Evolutionary conservation across 2,113 vertebrate genomes (phyloP).

Genomic region (Trogon melanurus): DNA sequence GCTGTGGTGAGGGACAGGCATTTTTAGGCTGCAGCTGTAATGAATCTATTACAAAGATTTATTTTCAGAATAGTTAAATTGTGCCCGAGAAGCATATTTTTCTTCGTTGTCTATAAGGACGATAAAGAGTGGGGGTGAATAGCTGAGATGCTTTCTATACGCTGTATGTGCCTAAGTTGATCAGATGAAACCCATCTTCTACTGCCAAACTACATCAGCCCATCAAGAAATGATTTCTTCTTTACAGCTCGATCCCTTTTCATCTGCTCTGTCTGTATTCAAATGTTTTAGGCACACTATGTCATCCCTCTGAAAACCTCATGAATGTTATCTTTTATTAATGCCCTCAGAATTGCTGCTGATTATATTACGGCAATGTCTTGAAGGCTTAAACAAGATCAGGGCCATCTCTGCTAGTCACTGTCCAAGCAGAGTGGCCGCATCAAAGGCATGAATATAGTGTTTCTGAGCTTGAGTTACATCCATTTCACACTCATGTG

Average conservation of each 20-base stretch:
- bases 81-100: neutral
- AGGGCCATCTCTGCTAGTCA: slow-evolving; percentile 1
- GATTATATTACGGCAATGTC: slow-evolving; percentile 52
- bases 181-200: slow-evolving; percentile 39
- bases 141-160: neutral
- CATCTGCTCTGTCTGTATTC: slow-evolving; percentile 51
- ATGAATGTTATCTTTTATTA: slow-evolving; percentile 66
- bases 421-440: neutral
- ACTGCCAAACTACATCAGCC: slow-evolving; percentile 50
- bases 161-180: slow-evolving; percentile 22
- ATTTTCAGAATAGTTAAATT: neutral
- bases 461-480: neutral
- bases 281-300: slow-evolving; percentile 52
- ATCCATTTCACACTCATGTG: neutral
- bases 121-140: neutral
- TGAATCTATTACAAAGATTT: neutral
- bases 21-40: neutral
- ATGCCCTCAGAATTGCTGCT: slow-evolving; percentile 50
- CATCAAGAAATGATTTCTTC: slow-evolving; percentile 51
- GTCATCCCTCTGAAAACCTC: slow-evolving; percentile 50
- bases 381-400: slow-evolving; percentile 44
- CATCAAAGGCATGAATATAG: neutral
- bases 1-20: neutral
- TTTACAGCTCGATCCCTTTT: slow-evolving; percentile 53
- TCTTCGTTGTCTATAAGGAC: neutral